These are phyloP conservation scores for Odontamblyopus rebecca DNA, from an alignment of 2,797 vertebrate species.

Conservation along the genomic window DNA sequence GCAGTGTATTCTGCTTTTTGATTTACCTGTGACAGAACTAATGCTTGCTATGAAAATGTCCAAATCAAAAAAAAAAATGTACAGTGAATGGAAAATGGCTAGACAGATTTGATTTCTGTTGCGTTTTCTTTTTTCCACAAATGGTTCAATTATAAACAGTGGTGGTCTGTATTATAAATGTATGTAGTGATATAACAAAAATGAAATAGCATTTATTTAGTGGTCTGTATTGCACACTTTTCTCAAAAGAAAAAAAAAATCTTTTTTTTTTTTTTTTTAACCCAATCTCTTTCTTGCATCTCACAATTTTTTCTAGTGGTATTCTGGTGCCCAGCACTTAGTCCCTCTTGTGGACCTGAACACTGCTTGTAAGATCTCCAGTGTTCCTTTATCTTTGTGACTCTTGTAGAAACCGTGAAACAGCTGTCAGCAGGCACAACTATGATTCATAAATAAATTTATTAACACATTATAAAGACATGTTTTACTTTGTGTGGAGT, in stretches of 20 bases:
- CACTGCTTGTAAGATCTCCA: constrained; percentile 35
- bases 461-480: constrained; percentile 60
- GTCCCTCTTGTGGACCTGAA: constrained; percentile 32
- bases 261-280: constrained; percentile 84
- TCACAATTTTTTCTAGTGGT: constrained; percentile 75
- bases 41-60: constrained; percentile 88
- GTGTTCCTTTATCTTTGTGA: constrained; percentile 34
- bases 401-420: constrained; percentile 57
- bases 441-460: constrained; percentile 53
- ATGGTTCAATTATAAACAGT: constrained; percentile 89
- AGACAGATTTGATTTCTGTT: constrained; percentile 78
- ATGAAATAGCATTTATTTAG: constrained; percentile 76
- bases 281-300: constrained; percentile 74
- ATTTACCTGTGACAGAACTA: constrained; percentile 93
- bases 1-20: constrained; percentile 90
- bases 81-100: constrained; percentile 84
- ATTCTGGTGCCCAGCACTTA: constrained; percentile 30
- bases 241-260: constrained; percentile 50
- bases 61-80: constrained; percentile 83
- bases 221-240: constrained; percentile 72
- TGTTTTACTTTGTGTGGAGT: constrained; percentile 31
- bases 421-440: constrained; percentile 46
- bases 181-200: constrained; percentile 83
- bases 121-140: constrained; percentile 73
- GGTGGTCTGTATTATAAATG: constrained; percentile 87